phyloP scores from a whole-genome alignment of 2,888 invertebrate genomes.

The Cataglyphis altisquamis region DNA sequence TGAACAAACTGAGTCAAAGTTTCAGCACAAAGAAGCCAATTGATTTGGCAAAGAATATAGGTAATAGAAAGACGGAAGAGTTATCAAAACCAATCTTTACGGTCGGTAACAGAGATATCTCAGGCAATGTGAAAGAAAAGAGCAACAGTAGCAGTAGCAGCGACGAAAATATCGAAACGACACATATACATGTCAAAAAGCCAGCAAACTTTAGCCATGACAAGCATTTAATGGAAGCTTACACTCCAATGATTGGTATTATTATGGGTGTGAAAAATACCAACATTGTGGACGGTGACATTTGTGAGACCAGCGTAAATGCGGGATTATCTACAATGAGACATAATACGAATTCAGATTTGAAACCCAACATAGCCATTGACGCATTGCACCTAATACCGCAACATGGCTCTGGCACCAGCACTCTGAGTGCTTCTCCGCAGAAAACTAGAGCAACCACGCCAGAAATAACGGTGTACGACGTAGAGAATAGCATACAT shows the following conservation, averaged over 20 bases:
- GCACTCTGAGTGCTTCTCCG: conserved; percentile 77
- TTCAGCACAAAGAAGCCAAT: conserved; percentile 87
- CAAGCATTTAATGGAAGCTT: conserved; percentile 86
- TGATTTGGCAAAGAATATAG: conserved; percentile 75
- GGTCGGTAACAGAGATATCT: conserved; percentile 80
- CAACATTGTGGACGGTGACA: conserved; percentile 67
- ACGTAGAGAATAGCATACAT: conserved; percentile 68
- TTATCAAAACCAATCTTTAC: conserved; percentile 81
- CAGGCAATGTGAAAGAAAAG: conserved; percentile 86
- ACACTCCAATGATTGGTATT: conserved; percentile 90
- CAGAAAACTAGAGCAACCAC: conserved; percentile 87
- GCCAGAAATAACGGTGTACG: conserved; percentile 89
- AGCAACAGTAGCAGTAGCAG: conserved; percentile 87
- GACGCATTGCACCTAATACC: conserved; percentile 70
- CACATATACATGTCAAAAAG: conserved; percentile 73
- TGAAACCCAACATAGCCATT: conserved; percentile 14
- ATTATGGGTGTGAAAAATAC: conserved; percentile 87
- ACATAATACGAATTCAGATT: conserved; percentile 13
- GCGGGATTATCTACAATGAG: conserved; percentile 33
- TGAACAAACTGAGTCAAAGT: conserved; percentile 91
- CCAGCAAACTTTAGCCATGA: conserved; percentile 77
- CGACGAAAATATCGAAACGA: conserved; percentile 87
- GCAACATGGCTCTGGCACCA: conserved; percentile 66
- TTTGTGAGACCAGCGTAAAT: conserved; percentile 23
- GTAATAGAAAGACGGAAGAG: conserved; percentile 68